These are phyloP conservation scores for Plutomurus gul DNA, from an alignment of 1,140 invertebrate species.

Conservation along the genomic window DNA sequence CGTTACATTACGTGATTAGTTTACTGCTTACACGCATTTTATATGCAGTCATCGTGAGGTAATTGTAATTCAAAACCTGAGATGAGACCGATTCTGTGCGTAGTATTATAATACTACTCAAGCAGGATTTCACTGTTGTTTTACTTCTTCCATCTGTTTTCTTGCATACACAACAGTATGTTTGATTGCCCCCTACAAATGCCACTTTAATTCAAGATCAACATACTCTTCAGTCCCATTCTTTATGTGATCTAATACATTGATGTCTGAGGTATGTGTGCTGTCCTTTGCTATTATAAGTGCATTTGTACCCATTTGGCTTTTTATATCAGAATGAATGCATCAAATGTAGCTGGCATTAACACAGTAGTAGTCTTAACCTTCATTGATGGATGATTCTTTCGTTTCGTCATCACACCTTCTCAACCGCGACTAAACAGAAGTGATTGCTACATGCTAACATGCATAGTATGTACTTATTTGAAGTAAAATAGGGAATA, in stretches of 20 bases:
- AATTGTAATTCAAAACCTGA: constrained; percentile 15
- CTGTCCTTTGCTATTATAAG: background rate
- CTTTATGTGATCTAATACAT: background rate
- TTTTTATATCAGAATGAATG: background rate
- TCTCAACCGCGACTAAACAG: background rate
- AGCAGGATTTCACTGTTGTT: background rate
- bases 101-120: background rate
- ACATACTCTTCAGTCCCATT: background rate
- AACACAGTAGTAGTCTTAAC: background rate
- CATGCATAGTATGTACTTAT: background rate
- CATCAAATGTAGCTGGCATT: background rate
- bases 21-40: background rate
- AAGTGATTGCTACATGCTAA: background rate
- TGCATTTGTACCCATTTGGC: background rate
- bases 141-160: too few species aligned
- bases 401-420: constrained; percentile 15
- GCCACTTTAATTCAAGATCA: too few species aligned
- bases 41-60: background rate
- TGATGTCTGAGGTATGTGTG: background rate
- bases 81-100: background rate
- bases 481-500: background rate
- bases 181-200: too few species aligned
- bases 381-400: constrained; percentile 1
- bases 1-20: background rate
- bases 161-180: too few species aligned